Evolutionary conservation across 2,888 invertebrate genomes (phyloP).

Genomic region (Xiphydria camelus): DNA sequence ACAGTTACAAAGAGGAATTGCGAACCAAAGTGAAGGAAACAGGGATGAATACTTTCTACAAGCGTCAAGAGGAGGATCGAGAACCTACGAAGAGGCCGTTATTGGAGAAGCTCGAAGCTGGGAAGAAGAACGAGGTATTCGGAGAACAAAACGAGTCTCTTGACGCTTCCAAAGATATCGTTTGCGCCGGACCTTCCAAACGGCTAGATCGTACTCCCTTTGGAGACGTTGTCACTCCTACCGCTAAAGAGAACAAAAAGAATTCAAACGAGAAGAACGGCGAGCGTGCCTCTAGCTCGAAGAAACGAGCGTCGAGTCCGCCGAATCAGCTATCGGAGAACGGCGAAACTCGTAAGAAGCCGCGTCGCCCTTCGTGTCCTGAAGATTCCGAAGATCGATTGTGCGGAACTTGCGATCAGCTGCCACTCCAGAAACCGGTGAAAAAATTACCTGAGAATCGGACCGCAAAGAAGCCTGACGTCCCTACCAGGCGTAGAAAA

Average conservation of each 20-base stretch:
- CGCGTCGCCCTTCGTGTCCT: constrained; percentile 32
- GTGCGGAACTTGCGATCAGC: constrained; percentile 38
- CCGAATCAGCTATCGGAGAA: constrained; percentile 9
- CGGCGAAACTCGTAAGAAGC: not conserved
- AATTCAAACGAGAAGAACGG: constrained; percentile 5
- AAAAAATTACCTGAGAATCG: not conserved
- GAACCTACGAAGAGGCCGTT: constrained; percentile 37
- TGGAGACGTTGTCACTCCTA: constrained; percentile 39
- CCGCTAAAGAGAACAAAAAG: constrained; percentile 15
- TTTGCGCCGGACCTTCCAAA: too few relatives aligned
- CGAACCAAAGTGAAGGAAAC: constrained; percentile 36
- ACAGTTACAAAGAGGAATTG: constrained; percentile 39
- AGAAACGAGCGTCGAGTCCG: constrained; percentile 27
- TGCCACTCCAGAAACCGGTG: constrained; percentile 21
- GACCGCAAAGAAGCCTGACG: constrained; percentile 15
- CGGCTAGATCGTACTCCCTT: constrained; percentile 41
- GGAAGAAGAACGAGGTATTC: constrained; percentile 36
- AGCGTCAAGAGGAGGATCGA: constrained; percentile 33
- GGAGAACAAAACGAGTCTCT: constrained; percentile 5
- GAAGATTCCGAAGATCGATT: constrained; percentile 30
- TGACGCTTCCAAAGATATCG: not conserved
- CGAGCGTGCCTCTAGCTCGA: constrained; percentile 6
- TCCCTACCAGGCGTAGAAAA: constrained; percentile 24
- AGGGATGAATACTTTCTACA: constrained; percentile 32
- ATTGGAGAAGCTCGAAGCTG: constrained; percentile 40